Base-by-base conservation (phyloP, 1,140 invertebrate genomes). In the Archivesica marissinica region DNA sequence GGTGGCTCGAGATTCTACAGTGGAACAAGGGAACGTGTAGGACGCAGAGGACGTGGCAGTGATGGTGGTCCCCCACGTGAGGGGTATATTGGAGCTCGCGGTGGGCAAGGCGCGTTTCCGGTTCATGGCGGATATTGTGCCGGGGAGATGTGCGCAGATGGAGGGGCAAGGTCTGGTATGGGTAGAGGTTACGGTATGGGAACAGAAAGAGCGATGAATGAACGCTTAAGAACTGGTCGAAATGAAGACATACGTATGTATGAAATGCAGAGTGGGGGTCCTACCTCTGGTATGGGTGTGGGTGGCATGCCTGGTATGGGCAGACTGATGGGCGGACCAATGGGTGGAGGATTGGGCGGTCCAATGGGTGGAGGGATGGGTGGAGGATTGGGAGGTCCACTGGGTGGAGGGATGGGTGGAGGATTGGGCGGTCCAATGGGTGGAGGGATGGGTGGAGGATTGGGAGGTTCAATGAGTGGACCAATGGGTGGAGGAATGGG, bases 61-160 rank as follows among this genome's bases (percentile, higher is more conserved):
- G 39, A 33, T 0, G 50, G 47, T 28, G 35, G 35, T 59, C 7
- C 13, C 20, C 74, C 74, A 20, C 25, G n/a, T 3, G 56, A 64
- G 17, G 77, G 59, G 35, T 68, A 38, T 20, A 61, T 79, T 30
- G 77, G 77, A 47, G 77, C 77, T 3, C 38, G 38, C 33, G 77
- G 77, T 33, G 77, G 77, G 13, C 39, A 44, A 17, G 17, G 30
- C 15, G 59, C 13, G 1, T 79, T 68, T n/a, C 77, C 77, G 6
- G 41, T 79, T n/a, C 77, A 79, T n/a, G 77, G 77, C 20, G 77
- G 77, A 44, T 79, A 64, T 41, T 79, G 77, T 50, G 59, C 54
- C 2, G 77, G 61, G 3, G 15, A 44, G 15, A 13, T 7, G 6
- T 79, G 77, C 44, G 9, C 20, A 33, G 77, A 79, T 23, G 77